Evolutionary conservation across 2,888 invertebrate species (phyloP).

Genomic region (Byasa hedistus): DNA sequence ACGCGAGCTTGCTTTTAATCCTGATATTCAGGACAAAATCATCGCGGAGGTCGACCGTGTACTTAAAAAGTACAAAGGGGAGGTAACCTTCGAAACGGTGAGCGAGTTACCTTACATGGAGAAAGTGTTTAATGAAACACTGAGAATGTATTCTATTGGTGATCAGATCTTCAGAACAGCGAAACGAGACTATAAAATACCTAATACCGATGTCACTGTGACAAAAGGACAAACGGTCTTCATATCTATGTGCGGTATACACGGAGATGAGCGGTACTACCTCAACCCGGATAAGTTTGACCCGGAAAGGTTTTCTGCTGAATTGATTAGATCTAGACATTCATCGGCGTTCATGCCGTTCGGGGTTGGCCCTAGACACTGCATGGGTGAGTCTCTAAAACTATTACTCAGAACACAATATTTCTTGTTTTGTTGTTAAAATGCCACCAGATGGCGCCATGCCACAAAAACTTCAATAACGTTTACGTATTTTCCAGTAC

Average conservation of each 20-base stretch:
- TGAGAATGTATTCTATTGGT: not conserved
- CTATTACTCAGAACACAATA: not conserved
- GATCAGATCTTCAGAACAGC: not conserved
- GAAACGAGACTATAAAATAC: constrained; percentile 4
- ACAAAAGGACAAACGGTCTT: not conserved
- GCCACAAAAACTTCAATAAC: no score
- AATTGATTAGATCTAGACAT: not conserved
- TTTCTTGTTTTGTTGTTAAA: no score
- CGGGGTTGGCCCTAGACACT: constrained; percentile 1
- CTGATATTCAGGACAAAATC: constrained; percentile 7
- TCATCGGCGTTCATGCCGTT: constrained; percentile 1
- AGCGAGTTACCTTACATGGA: not conserved
- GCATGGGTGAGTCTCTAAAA: constrained; percentile 1
- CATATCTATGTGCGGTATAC: not conserved
- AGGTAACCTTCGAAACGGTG: not conserved
- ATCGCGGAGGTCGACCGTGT: constrained; percentile 5
- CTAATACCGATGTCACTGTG: not conserved
- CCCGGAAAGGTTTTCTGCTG: constrained; percentile 1
- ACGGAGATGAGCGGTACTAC: not conserved
- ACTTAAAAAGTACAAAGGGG: not conserved
- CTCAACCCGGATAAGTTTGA: not conserved
- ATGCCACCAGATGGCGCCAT: not conserved
- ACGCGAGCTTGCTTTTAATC: not conserved
- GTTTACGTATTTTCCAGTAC: no score
- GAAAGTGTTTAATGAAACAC: constrained; percentile 4